Evolutionary conservation across 2,797 vertebrate genomes (phyloP).

Genomic region (Schizothorax lantsangensis): DNA sequence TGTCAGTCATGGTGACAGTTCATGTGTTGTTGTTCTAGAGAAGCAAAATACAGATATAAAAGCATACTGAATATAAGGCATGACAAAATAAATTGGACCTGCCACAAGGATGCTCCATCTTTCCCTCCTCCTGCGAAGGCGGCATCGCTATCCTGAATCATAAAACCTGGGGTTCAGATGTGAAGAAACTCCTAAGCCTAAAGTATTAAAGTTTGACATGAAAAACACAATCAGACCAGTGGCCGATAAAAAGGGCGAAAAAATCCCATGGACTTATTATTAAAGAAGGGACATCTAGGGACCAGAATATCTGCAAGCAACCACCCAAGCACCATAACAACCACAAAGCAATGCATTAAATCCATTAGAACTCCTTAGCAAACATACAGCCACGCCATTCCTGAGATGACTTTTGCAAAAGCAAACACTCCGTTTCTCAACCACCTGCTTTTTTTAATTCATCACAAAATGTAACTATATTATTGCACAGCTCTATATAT

Average conservation of each 20-base stretch:
- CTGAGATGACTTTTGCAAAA: background rate
- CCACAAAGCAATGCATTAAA: slow-evolving; percentile 5
- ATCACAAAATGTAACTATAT: background rate
- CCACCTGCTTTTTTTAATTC: background rate
- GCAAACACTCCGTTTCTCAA: background rate
- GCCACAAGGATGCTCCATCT: background rate
- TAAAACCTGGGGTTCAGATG: background rate
- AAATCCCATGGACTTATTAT: background rate
- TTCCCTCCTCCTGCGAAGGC: background rate
- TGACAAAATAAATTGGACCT: slow-evolving; percentile 22
- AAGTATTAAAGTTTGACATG: background rate
- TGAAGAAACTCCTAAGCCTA: background rate
- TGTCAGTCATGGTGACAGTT: slow-evolving; percentile 4
- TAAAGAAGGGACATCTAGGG: background rate
- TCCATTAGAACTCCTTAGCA: background rate
- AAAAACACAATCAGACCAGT: background rate
- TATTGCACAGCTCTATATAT: background rate
- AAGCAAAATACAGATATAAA: slow-evolving; percentile 20
- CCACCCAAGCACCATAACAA: background rate
- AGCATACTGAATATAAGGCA: background rate
- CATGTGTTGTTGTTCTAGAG: slow-evolving; percentile 16
- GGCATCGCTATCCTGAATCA: background rate
- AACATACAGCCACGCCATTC: background rate
- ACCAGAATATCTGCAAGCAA: background rate
- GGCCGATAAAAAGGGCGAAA: background rate